A percentile compares a stretch with the other conserved stretches of the same genome.
These are phyloP conservation scores for Poecilia gillii DNA, from an alignment of 2,797 vertebrate species.

Conservation along the genomic window DNA sequence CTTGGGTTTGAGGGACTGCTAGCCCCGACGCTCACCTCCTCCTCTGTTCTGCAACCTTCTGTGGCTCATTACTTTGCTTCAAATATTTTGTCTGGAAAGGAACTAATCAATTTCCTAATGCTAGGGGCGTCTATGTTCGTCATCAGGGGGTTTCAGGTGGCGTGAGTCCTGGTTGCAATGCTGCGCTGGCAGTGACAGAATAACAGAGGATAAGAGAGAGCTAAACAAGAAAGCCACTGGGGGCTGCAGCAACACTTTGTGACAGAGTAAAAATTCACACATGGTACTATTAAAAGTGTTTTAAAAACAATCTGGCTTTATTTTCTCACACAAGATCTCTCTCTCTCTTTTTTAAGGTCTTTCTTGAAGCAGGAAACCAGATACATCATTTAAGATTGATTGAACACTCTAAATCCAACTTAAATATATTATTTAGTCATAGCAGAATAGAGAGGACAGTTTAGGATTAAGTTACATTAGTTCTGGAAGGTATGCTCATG, in stretches of 20 bases:
- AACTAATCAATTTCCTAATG: conserved; percentile 77
- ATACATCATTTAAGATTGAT: conserved; percentile 9
- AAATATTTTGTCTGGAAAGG: conserved; percentile 84
- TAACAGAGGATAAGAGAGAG: conserved; percentile 39
- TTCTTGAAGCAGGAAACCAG: conserved; percentile 11
- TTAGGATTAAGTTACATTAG: neutral
- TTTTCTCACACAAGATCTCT: conserved; percentile 33
- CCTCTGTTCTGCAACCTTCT: conserved; percentile 52
- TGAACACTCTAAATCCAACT: neutral
- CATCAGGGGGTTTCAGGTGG: conserved; percentile 19
- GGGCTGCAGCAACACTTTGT: conserved; percentile 52
- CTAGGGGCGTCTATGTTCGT: conserved; percentile 47
- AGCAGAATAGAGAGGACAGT: neutral
- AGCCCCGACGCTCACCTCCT: conserved; percentile 14
- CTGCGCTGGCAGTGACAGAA: conserved; percentile 41
- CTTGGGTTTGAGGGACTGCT: conserved; percentile 26
- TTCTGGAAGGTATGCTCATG: neutral
- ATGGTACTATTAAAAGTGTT: conserved; percentile 48
- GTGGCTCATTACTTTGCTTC: conserved; percentile 66
- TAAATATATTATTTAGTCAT: neutral
- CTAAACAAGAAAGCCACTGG: conserved; percentile 60
- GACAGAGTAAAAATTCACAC: conserved; percentile 56
- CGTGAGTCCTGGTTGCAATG: conserved; percentile 42
- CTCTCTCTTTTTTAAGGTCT: conserved; percentile 27
- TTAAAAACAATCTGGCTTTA: conserved; percentile 21